Evolutionary conservation across 2,888 invertebrate genomes (phyloP), one percentile per base, ranked within the genome.

Genomic region (Acronicta aceris): DNA sequence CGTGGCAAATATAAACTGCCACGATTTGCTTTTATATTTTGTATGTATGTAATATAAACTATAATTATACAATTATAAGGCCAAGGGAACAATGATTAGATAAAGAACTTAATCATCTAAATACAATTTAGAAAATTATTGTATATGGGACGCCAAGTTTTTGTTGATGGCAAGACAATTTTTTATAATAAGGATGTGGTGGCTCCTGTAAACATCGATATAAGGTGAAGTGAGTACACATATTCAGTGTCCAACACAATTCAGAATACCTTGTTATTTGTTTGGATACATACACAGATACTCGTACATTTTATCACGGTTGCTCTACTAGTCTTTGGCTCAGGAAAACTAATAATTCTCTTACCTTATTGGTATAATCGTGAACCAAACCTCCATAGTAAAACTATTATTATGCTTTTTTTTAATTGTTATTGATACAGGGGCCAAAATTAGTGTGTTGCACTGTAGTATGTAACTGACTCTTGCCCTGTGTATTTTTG

Each of bases 81-180:
- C 83, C 79, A 82, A 75, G 91, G 91, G 90, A 90, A 85, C 89
- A 89, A 89, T 79, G 74, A 74, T 70, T 76, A 74, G 56, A 59
- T 74, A 67, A 57, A 47, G 25, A 43, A 60, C 46, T 61, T 40
- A 61, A 65, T 63, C 50, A 60, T 67, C 43, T 65, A 69, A 74
- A 68, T 59, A 45, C 53, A 67, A 73, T 65, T 64, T 70, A 60
- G 51, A 63, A 58, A 52, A 50, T 51, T 38, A 33, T 42, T 47
- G n/a, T 46, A 38, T 57, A 21, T 21, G 21, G 21, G 21, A 60
- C 42, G 21, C 0, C 8, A 16, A 38, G 9, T 51, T 61, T 69
- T 66, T 67, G 25, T 50, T 46, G 57, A 65, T 55, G 56, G 51
- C 58, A 61, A 58, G 40, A 51, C 27, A 48, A n/a, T 13, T 54